Evolutionary conservation across 2,888 invertebrate genomes (phyloP), one percentile per base, ranked within the genome.

Genomic region (Chrysotoxum bicinctum): DNA sequence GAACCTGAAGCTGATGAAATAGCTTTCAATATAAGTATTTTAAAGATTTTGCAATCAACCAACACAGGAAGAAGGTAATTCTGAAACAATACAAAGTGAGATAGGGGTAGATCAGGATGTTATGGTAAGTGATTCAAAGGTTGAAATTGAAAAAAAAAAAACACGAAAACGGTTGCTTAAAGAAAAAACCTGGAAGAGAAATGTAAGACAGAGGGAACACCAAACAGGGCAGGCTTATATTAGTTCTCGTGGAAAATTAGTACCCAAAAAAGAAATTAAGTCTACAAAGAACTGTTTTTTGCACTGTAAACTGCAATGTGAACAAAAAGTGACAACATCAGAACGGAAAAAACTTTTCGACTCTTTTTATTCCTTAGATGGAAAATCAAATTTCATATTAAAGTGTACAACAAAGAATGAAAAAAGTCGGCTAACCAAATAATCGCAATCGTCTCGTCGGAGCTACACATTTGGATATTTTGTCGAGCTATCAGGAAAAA

Each of bases 401-500:
- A 76, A 37, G 62, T 37, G 32, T 5, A 69, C 76, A 4, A 40
- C 26, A 19, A 37, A 30, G 4, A 69, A 10, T 52, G 50, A 60
- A 23, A 68, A 37, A 12, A n/a, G 10, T 19, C 76, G 40, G 2
- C 23, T 60, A 60, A 76, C 40, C 1, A 76, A 68, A 1, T 56
- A 43, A 48, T 48, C 30, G 4, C 4, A 2, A 6, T 3, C 2
- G 2, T 4, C 19, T 60, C 69, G 19, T 32, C 50, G 69, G 1
- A 35, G 12, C 9, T 60, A 32, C n/a, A 40, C 69, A 1, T 69
- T 69, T n/a, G 16, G 40, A n/a, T 69, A 60, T 60, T 75, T 60
- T 60, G 50, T 68, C 10, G 69, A 69, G 19, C 12, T 60, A 21
- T 30, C 16, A 12, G 68, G 40, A 58, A 69, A 68, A 45, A 21